Base-by-base conservation (phyloP, 1,140 invertebrate genomes). In the Halictus rubicundus region DNA sequence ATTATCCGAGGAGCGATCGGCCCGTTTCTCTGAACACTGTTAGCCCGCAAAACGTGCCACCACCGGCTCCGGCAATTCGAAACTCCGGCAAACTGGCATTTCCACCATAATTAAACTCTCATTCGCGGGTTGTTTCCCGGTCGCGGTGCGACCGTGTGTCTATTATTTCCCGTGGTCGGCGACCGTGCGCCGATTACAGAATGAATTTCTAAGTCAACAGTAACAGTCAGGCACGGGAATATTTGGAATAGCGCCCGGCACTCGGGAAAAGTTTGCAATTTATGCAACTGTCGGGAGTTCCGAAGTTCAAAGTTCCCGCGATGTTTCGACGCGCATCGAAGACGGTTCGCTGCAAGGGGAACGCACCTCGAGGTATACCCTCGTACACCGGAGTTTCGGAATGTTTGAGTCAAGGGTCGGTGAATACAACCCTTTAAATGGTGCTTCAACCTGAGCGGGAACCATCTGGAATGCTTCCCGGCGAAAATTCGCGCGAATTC, bases 201-300 rank as follows among this genome's bases (percentile, higher is more conserved):
- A 39, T 19, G 65, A 10, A 64, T 49, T 32, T 16, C 5, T 3
- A n/a, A 39, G 46, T 25, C 8, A 25, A 49, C 59, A 25, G 5
- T 32, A n/a, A 63, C 52, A 42, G 27, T n/a, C 19, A 21, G 32
- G 42, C 42, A 8, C 9, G 19, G 9, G 25, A 49, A 32, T 32
- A 46, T 61, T 52, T 6, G 6, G 5, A 3, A 9, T 19, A 32
- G 6, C 9, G 21, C 32, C 5, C 27, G 32, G 32, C 32, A 32
- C 32, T 32, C 23, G 1, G 25, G n/a, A 32, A 32, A 80, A 80
- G 68, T 83, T 84, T 80, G 32, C 32, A 69, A 72, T 73, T 80
- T 65, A 83, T 79, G 57, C 80, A 83, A 80, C 78, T 72, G 82
- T 54, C 14, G 27, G 27, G 32, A 84, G 70, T 76, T 80, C 42